Evolutionary conservation across 2,113 vertebrate genomes (phyloP).

Genomic region (Barnardius zonarius): DNA sequence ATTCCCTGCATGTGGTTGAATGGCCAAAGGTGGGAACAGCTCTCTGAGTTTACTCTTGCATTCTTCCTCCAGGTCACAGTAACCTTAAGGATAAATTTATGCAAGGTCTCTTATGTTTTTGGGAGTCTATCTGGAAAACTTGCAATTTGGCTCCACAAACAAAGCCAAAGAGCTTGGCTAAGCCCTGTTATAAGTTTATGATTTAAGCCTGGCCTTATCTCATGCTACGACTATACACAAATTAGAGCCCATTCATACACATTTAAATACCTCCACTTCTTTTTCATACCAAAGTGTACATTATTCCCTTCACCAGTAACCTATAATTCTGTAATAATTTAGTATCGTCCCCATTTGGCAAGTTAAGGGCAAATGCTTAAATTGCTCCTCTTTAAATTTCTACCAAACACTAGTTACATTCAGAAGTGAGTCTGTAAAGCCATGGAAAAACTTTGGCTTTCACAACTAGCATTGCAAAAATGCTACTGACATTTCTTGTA

Average conservation of each 20-base stretch:
- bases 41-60: not conserved
- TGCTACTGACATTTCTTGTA: constrained; percentile 3
- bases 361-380: not conserved
- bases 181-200: not conserved
- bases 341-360: not conserved
- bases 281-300: not conserved
- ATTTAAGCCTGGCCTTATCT: not conserved
- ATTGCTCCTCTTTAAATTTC: not conserved
- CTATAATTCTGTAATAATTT: not conserved
- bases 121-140: not conserved
- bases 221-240: not conserved
- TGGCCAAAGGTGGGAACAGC: not conserved
- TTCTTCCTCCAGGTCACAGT: not conserved
- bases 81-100: not conserved
- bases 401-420: not conserved
- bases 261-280: not conserved
- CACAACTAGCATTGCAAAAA: not conserved
- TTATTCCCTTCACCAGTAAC: not conserved
- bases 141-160: not conserved
- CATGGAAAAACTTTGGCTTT: not conserved
- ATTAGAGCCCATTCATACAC: not conserved
- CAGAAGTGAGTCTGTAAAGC: not conserved
- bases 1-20: not conserved
- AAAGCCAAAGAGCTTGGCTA: not conserved
- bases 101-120: not conserved